Evolutionary conservation across 2,797 vertebrate genomes (phyloP).

Genomic region (Phylloscopus collybita): DNA sequence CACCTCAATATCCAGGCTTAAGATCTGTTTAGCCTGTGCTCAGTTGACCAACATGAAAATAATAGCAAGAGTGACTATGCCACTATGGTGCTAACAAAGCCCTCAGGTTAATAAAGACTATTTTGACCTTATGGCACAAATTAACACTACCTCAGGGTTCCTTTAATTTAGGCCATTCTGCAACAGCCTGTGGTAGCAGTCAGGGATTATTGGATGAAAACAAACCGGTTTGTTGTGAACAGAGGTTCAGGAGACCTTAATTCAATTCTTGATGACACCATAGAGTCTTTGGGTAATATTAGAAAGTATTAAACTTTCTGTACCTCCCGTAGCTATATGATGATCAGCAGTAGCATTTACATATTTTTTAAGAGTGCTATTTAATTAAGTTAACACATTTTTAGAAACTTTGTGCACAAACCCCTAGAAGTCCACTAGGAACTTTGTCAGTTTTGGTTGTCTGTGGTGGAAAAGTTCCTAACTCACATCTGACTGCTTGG

Average conservation of each 20-base stretch:
- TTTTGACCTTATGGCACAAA: conserved; percentile 41
- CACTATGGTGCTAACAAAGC: not conserved
- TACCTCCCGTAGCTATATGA: not conserved
- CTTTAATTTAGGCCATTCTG: conserved; percentile 38
- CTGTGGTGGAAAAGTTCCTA: not conserved
- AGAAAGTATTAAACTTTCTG: not conserved
- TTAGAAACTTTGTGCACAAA: not conserved
- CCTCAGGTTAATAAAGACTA: not conserved
- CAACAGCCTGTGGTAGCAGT: conserved; percentile 27
- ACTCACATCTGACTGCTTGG: not conserved
- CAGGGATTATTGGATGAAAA: conserved; percentile 24
- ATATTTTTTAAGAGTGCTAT: not conserved
- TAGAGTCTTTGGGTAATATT: not conserved
- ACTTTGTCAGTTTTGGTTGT: not conserved
- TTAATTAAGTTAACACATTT: not conserved
- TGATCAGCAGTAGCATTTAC: not conserved
- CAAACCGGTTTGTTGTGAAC: not conserved
- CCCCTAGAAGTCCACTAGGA: not conserved
- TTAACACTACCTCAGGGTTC: conserved; percentile 31
- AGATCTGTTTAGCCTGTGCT: not conserved
- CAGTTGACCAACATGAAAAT: not conserved
- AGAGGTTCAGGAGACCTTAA: not conserved
- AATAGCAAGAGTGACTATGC: not conserved
- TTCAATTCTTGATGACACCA: not conserved
- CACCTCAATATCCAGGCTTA: not conserved